Base-by-base conservation (phyloP, 2,888 invertebrate genomes). In the Lithophane ornitopus region DNA sequence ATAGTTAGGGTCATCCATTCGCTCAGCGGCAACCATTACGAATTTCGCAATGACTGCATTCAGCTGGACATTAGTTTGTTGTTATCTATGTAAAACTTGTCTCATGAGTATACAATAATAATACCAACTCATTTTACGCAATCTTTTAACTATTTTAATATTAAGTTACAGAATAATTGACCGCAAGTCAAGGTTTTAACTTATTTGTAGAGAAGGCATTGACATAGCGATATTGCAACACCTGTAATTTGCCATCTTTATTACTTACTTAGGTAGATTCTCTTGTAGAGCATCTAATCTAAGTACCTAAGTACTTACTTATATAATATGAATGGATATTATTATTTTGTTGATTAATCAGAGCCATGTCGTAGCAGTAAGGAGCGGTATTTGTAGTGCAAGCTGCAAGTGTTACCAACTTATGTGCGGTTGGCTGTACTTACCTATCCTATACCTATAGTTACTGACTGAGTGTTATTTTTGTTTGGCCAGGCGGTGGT, bases 1-100 rank as follows among this genome's bases (percentile, higher is more conserved):
- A 85, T 54, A 88, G 86, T 76, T 86, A 86, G 89, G 90, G 90
- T 91, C 91, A 91, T 88, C 89, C 92, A 88, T 91, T 92, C 92
- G 89, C 91, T 92, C 86, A 80, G 85, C 84, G 72, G 88, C 86
- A 83, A 70, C 74, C 67, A 87, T 87, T 86, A 89, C 78, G 65
- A 77, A 88, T 91, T 90, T 89, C 87, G 88, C 81, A 91, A 91
- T 78, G 7, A 28, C 62, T 78, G 65, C 69, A 73, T 76, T 85
- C 80, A 81, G 66, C 61, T 83, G 80, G 80, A 80, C 84, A 79
- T 78, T 76, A 70, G 70, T 77, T 62, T 41, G 63, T 68, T 77
- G 62, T 74, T 79, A 78, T 82, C 62, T 82, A 28, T 63, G 67
- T 74, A 71, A 82, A 74, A 76, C 14, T 62, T 58, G n/a, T 54